Base-by-base conservation (phyloP, 2,888 invertebrate species). In the Hirtodrosophila histrioides region DNA sequence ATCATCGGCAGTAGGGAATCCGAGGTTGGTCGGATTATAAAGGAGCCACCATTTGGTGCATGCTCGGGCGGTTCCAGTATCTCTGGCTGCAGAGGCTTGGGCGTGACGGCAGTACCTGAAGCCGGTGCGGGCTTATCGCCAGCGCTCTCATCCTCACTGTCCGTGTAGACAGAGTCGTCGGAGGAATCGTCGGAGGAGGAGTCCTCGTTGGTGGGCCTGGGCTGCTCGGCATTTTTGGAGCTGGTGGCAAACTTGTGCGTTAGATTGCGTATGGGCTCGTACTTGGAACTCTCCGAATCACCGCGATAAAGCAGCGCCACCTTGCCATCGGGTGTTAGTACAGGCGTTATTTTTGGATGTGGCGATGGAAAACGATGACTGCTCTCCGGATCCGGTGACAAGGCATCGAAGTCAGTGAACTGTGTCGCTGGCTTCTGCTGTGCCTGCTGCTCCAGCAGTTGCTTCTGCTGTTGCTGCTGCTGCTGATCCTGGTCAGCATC, bases 301-400 rank as follows among this genome's bases (percentile, higher is more conserved):
- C 92, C 92, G 61, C 92, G 91, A 79, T 92, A 92, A 80, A 92
- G 90, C 83, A 92, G 89, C 68, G 92, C 92, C 86, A 92, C 92
- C 89, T 92, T 92, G 85, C 92, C 92, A 90, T 92, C 92, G 76
- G 92, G 89, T 70, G 92, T 92, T 82, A 92, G 88, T 58, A 92
- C 92, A 36, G 92, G 92, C 69, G 92, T 92, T 69, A 92, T 92
- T 90, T 92, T 92, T 48, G 91, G 91, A 88, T 91, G 90, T 77
- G 89, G 89, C 77, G 90, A 89, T 80, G 90, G 88, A 81, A 91
- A 90, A 88, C 91, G 91, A 91, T 90, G 91, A 90, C 91, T 91
- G 80, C 91, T 91, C 69, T 91, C 91, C 50, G 91, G 91, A 69
- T 91, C 91, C 57, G 89, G 90, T 80, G 89, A 90, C 86, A 89